A percentile compares a stretch with the other conserved stretches of the same genome.
Evolutionary conservation across 1,140 invertebrate genomes (phyloP).

Genomic region (Drosophila melanogaster): DNA sequence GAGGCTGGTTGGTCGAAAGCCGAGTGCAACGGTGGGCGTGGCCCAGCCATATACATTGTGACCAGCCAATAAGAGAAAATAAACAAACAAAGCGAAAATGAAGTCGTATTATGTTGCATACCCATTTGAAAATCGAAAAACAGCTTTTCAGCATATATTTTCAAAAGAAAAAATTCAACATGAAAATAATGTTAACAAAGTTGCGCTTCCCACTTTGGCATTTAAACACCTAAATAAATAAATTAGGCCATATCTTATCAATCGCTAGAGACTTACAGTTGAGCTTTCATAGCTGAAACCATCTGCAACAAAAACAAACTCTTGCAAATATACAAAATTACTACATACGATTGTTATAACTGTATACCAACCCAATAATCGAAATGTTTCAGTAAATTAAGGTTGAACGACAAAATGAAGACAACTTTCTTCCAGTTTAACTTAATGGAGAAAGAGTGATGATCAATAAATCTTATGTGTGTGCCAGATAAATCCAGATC

Average conservation of each 20-base stretch:
- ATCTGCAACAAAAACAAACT: not conserved
- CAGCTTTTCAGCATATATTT: too few relatives aligned
- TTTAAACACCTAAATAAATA: not conserved
- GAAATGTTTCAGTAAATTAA: not conserved
- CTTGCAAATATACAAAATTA: not conserved
- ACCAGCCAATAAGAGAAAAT: not conserved
- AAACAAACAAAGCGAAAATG: constrained; percentile 1
- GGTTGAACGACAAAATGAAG: not conserved
- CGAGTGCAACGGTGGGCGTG: constrained; percentile 30
- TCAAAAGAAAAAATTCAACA: too few relatives aligned
- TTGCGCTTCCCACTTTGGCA: too few relatives aligned
- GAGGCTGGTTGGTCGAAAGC: constrained; percentile 5
- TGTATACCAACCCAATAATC: not conserved
- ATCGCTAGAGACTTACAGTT: not conserved
- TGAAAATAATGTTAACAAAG: too few relatives aligned
- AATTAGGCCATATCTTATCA: not conserved
- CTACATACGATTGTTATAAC: not conserved
- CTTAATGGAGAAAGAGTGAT: not conserved
- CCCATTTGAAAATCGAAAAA: not conserved
- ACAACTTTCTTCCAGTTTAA: not conserved
- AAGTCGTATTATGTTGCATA: not conserved
- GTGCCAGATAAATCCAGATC: constrained; percentile 1
- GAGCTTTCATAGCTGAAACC: not conserved
- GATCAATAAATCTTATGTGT: not conserved
- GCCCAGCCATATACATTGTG: constrained; percentile 20